Base-by-base conservation (phyloP, 2,113 vertebrate species). In the Calyptommatus sinebrachiatus region DNA sequence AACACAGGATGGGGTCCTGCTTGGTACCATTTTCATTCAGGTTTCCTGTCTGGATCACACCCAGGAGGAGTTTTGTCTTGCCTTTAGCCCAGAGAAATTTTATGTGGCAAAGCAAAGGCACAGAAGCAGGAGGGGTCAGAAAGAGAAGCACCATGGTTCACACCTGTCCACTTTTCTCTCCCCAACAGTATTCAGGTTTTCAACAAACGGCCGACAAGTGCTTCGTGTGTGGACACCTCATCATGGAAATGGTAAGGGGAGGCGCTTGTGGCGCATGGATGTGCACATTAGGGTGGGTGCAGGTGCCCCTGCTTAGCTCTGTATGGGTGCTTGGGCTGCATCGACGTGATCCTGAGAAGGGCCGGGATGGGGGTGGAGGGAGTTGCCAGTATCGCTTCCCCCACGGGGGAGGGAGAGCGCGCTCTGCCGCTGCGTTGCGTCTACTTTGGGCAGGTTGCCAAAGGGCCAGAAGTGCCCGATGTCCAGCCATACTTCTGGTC, bases 121-220 rank as follows among this genome's bases (percentile, higher is more conserved):
- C 84, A 79, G 35, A 80, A 1, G 75, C 67, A 65, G 69, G n/a
- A 3, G 82, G 22, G 45, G 26, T 14, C 28, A 26, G 14, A 28
- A n/a, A n/a, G 28, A 53, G 74, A 46, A 83, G 88, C 81, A 91
- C 68, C 48, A 77, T 81, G 35, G n/a, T 84, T 66, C 84, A 16
- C 88, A 8, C 2, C 16, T 12, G 29, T 57, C 14, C 21, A 18
- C 89, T 66, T 22, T 48, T 91, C 66, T 89, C 24, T 0, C 85
- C 84, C 79, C 45, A 88, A 85, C 95, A 99, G 98, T 99, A 99
- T 92, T 99, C 98, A 21, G 98, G 98, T 50, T 99, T 99, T 93
- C 98, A 99, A 94, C 98, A 99, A 91, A 99, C 98, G 0, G 98
- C 98, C 0, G 98, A 99, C 88, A 99, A 99, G 93, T 99, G 98